phyloP scores from a whole-genome alignment of 2,797 vertebrate genomes.

The Nyctalus aviator region DNA sequence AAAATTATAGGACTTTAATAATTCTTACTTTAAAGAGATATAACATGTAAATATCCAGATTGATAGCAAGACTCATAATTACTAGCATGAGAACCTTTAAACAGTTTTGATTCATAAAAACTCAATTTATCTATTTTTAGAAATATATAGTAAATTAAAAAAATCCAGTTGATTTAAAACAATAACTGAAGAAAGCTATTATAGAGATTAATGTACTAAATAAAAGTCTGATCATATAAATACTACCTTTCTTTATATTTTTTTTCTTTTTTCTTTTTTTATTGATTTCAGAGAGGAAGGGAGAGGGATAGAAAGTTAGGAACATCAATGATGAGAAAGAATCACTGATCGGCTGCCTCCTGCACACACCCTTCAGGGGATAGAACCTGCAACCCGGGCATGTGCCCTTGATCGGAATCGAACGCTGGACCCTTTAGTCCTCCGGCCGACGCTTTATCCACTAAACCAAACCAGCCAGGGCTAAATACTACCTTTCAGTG shows the following conservation, averaged over 20 bases:
- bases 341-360: too few relatives aligned
- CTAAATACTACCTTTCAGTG: not conserved
- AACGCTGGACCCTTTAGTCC: too few relatives aligned
- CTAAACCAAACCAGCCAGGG: too few relatives aligned
- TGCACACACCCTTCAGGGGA: too few relatives aligned
- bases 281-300: too few relatives aligned
- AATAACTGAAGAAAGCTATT: constrained; percentile 29
- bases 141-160: constrained; percentile 20
- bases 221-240: constrained; percentile 25
- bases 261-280: too few relatives aligned
- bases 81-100: constrained; percentile 17
- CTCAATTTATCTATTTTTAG: constrained; percentile 21
- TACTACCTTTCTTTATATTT: not conserved
- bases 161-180: constrained; percentile 19
- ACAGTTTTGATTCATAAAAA: constrained; percentile 54
- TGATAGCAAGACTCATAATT: constrained; percentile 33
- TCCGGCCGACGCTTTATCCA: too few relatives aligned
- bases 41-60: not conserved
- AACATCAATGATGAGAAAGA: too few relatives aligned
- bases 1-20: not conserved
- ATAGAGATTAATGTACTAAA: constrained; percentile 40
- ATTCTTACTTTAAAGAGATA: constrained; percentile 5
- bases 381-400: too few relatives aligned
- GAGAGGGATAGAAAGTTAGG: too few relatives aligned
- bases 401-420: too few relatives aligned